Evolutionary conservation across 2,888 invertebrate genomes (phyloP), one percentile per base, ranked within the genome.

Genomic region (Agrenia bidenticulata): DNA sequence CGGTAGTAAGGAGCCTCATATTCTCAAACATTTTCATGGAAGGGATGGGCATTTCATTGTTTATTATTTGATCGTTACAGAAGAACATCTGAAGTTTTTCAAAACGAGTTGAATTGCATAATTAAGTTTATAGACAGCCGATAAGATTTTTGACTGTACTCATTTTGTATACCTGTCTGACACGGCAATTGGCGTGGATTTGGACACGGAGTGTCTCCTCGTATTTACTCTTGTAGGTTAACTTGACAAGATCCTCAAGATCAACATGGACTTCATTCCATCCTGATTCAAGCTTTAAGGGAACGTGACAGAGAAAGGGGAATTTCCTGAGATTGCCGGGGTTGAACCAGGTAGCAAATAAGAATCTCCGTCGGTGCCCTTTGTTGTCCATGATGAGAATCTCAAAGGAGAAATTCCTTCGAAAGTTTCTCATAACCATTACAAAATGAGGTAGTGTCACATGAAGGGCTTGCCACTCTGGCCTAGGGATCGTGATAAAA

Each of bases 241-340:
- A 72, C 49, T 57, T 62, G 2, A 72, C 67, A 53, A 75, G 64
- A 4, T 75, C 73, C 24, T 68, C 68, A 54, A 76, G 67, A 45
- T 75, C 69, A 21, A 76, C 58, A 27, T 69, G 65, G 56, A 76
- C 60, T 63, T 74, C 70, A 60, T 76, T 73, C 76, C 76, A 76
- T 1, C 76, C 76, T 24, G 73, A 70, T 24, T 74, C 73, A 21
- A 76, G 39, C 19, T 64, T 57, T 53, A 74, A 42, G 2, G 74
- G 72, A 15, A 74, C 45, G n/a, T 65, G 64, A 37, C 70, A 71
- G 32, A 74, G 65, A 41, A 64, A 65, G 2, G 73, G 64, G 24
- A 60, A 58, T 53, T 67, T 63, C 58, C 64, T 69, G 24, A 68
- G 60, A 24, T 49, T 24, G 2, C 60, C 50, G 15, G 66, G 66